These are phyloP conservation scores for Pristionchus pacificus DNA, from an alignment of 1,140 invertebrate genomes.

Conservation along the genomic window DNA sequence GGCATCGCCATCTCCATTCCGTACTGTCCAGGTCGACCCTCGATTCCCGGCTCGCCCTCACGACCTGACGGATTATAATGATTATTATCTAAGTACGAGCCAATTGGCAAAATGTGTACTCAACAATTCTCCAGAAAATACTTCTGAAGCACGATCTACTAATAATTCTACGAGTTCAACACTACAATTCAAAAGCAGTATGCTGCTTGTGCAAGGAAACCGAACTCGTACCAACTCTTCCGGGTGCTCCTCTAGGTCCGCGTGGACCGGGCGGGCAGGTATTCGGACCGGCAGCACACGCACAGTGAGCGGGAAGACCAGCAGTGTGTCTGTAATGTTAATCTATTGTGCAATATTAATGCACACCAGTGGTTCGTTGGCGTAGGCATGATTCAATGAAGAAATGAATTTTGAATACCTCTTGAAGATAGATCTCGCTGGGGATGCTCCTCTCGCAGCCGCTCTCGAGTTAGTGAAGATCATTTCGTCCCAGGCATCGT, in stretches of 20 bases:
- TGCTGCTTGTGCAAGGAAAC: too few species aligned
- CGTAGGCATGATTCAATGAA: too few species aligned
- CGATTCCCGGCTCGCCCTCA: slow-evolving; percentile 4
- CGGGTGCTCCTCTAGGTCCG: slow-evolving; percentile 6
- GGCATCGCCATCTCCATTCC: not conserved
- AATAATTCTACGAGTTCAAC: too few species aligned
- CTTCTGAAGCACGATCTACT: not conserved
- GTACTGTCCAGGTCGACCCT: not conserved
- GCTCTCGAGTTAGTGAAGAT: not conserved
- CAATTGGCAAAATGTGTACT: not conserved
- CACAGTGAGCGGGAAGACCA: not conserved
- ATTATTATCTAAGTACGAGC: too few species aligned
- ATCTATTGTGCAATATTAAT: too few species aligned
- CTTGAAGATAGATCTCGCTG: too few species aligned
- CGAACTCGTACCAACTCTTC: not conserved
- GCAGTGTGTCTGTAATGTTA: too few species aligned
- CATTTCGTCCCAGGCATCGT: not conserved
- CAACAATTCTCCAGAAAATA: not conserved
- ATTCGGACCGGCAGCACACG: not conserved
- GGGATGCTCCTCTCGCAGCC: too few species aligned
- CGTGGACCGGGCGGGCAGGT: slow-evolving; percentile 4
- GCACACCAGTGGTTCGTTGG: too few species aligned
- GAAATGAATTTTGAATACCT: too few species aligned
- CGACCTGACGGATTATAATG: not conserved
- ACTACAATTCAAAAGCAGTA: too few species aligned